Base-by-base conservation (phyloP, 2,797 vertebrate species). In the Pseudocheirus occidentalis region DNA sequence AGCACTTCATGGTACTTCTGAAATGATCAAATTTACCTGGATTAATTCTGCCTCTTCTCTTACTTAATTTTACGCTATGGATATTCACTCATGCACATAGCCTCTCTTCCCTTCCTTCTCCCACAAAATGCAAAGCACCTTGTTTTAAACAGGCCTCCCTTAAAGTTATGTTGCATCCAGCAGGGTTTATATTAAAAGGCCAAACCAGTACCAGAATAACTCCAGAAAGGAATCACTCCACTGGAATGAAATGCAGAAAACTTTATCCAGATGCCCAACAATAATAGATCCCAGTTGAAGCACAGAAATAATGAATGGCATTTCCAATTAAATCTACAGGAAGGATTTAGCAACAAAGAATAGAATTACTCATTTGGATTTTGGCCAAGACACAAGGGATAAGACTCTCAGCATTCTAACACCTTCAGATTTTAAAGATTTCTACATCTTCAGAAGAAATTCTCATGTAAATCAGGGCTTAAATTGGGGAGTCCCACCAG, bases 251-350 rank as follows among this genome's bases (percentile, higher is more conserved):
- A 96, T 93, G 50, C 91, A 93, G 91, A 50, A 94, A 95, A 95
- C 81, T 95, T 97, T 97, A 90, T 97, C 95, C 97, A 96, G 95
- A 97, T 97, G 97, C 93, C 95, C 81, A 93, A 34, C 57, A 97
- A 97, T 93, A 97, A 97, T 93, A 94, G 95, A 94, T 55, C 96
- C 53, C 55, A 97, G 94, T 95, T 95, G 96, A 97, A 55, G 92
- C 95, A 92, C 93, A 96, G 95, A 97, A 96, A 95, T 56, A 94
- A 95, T 97, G 91, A 96, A 94, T 56, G 58, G 50, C 94, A 94
- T 93, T 94, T 95, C 93, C 55, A 73, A 97, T 97, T 97, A 97
- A 97, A 97, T 96, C 93, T 90, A 90, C 92, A 95, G 96, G 91
- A 94, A 95, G 95, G 90, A 96, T 95, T 96, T 96, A 96, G 34